phyloP scores from a whole-genome alignment of 2,113 vertebrate genomes.

The Craseonycteris thonglongyai region DNA sequence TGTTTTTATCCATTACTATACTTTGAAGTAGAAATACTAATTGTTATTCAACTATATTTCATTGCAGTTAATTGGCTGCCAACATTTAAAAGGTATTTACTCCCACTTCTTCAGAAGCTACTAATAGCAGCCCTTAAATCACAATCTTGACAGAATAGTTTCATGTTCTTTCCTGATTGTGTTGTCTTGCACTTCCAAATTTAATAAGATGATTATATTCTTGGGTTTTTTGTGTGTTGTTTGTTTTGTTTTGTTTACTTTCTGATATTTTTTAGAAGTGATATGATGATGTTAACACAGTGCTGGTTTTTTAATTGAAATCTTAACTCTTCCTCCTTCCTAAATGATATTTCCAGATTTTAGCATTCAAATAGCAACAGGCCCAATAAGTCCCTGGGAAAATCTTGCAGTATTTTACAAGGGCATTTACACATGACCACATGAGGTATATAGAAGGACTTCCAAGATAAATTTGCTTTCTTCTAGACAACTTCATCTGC shows the following conservation, averaged over 20 bases:
- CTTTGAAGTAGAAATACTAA: constrained; percentile 63
- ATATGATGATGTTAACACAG: constrained; percentile 11
- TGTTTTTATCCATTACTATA: constrained; percentile 42
- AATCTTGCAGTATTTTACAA: not conserved
- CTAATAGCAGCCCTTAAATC: constrained; percentile 46
- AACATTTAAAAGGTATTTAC: constrained; percentile 60
- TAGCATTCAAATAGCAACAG: not conserved
- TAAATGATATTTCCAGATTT: not conserved
- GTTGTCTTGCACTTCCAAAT: constrained; percentile 16
- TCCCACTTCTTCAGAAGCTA: constrained; percentile 43
- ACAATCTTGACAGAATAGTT: constrained; percentile 38
- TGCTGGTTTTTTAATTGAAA: not conserved
- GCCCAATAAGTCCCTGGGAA: not conserved
- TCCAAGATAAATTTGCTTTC: not conserved
- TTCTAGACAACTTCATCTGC: not conserved
- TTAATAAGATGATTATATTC: constrained; percentile 54
- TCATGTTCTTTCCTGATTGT: constrained; percentile 51
- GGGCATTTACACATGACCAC: not conserved
- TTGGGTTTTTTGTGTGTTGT: constrained; percentile 32
- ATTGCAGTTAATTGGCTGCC: constrained; percentile 71
- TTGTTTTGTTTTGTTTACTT: no score
- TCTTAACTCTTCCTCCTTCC: not conserved
- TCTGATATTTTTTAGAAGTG: constrained; percentile 13
- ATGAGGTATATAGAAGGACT: not conserved
- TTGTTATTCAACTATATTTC: constrained; percentile 67